Percentiles rank a stretch among this genome's conserved stretches.
phyloP scores from a whole-genome alignment of 2,797 vertebrate species.

The Tokudaia muenninki region DNA sequence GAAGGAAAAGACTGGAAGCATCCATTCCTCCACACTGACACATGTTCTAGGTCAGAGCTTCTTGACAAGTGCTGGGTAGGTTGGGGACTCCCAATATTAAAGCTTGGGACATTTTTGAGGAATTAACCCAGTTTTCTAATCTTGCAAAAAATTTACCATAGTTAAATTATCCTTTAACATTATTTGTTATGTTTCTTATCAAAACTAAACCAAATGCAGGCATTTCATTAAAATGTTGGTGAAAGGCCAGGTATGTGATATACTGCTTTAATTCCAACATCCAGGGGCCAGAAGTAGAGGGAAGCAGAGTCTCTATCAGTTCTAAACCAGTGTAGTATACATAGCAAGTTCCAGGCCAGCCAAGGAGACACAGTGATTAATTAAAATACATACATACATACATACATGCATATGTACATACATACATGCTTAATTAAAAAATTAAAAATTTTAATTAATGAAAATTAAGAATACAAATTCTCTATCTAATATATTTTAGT shows the following conservation, averaged over 20 bases:
- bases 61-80: not conserved
- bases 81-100: not conserved
- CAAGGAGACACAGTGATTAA: not conserved
- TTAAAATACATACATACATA: not conserved
- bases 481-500: constrained; percentile 21
- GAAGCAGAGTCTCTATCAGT: not conserved
- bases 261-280: not conserved
- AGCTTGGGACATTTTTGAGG: not conserved
- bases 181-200: constrained; percentile 4
- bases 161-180: constrained; percentile 41
- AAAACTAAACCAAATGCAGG: constrained; percentile 6
- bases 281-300: not conserved
- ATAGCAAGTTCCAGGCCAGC: not conserved
- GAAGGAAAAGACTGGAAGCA: too few relatives aligned
- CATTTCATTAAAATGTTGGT: constrained; percentile 57
- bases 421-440: not conserved
- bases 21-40: not conserved
- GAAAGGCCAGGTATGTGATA: not conserved
- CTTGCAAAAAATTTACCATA: constrained; percentile 21
- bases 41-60: not conserved
- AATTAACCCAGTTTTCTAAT: constrained; percentile 1
- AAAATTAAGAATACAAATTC: not conserved
- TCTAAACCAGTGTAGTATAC: not conserved
- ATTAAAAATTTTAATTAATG: not conserved
- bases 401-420: too few relatives aligned